These are phyloP conservation scores for Eretmocerus hayati DNA, from an alignment of 2,888 invertebrate species.

Conservation along the genomic window DNA sequence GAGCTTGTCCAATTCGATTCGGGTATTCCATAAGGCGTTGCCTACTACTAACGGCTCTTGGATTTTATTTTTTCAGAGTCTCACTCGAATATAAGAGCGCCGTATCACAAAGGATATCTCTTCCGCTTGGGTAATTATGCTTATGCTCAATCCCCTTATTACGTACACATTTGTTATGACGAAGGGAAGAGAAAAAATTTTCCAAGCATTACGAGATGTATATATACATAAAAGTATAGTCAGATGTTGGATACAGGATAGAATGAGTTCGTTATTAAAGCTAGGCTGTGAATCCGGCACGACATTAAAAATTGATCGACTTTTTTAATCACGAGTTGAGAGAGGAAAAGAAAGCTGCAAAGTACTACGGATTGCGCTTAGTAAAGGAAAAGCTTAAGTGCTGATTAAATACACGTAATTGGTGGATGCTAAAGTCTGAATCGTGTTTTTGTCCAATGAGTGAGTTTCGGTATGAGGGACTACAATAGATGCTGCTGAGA, in stretches of 20 bases:
- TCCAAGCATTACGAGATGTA: slow-evolving; percentile 6
- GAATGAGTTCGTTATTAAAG: too few relatives aligned
- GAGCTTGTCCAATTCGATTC: neutral
- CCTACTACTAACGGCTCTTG: too few relatives aligned
- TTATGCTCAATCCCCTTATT: slow-evolving; percentile 16
- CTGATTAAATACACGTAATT: slow-evolving; percentile 18
- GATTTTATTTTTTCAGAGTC: too few relatives aligned
- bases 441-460: too few relatives aligned
- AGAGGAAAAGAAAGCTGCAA: too few relatives aligned
- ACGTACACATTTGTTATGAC: slow-evolving; percentile 5
- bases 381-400: slow-evolving; percentile 8
- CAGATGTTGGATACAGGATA: too few relatives aligned
- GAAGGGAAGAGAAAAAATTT: slow-evolving; percentile 4
- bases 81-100: neutral
- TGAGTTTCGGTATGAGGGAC: too few relatives aligned
- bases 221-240: slow-evolving; percentile 16
- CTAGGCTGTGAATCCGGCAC: slow-evolving; percentile 11
- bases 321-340: slow-evolving; percentile 22
- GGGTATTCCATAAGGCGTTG: neutral
- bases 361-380: slow-evolving; percentile 7
- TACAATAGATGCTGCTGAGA: too few relatives aligned
- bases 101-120: slow-evolving; percentile 18
- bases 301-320: slow-evolving; percentile 22
- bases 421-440: too few relatives aligned
- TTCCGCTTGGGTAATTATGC: slow-evolving; percentile 19